A percentile compares a stretch with the other conserved stretches of the same genome.
Conservation (phyloP, 2,113 vertebrate genomes). For the Willisornis vidua region DNA sequence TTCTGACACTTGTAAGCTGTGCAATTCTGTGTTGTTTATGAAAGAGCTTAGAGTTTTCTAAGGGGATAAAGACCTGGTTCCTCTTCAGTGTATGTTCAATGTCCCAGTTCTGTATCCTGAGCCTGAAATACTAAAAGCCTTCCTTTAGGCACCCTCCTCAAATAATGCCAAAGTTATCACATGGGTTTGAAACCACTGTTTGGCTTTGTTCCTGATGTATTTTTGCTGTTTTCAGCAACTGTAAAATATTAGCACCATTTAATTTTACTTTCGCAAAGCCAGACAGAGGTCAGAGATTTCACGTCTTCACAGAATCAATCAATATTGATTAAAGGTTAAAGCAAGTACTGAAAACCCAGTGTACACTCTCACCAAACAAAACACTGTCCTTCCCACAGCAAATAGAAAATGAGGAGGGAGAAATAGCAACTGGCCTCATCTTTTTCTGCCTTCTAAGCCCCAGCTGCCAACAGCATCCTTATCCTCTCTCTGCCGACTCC, state of each 20-base stretch:
- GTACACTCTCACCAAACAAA: not conserved
- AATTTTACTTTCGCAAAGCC: not conserved
- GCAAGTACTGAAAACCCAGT: not conserved
- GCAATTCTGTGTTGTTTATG: not conserved
- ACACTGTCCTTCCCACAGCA: not conserved
- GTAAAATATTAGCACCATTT: not conserved
- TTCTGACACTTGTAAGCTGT: not conserved
- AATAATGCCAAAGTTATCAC: not conserved
- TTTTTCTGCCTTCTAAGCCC: not conserved
- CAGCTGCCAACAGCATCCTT: not conserved
- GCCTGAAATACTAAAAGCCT: not conserved
- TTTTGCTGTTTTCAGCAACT: not conserved
- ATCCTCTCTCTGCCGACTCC: not conserved
- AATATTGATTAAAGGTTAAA: slow-evolving; percentile 40
- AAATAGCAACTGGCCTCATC: not conserved
- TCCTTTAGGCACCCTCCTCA: not conserved
- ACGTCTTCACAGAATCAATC: not conserved
- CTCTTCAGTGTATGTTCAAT: not conserved
- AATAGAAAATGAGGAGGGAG: not conserved
- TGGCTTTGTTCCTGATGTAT: not conserved
- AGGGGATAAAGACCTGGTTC: not conserved
- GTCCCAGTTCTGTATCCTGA: not conserved
- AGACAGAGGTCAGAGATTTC: not conserved
- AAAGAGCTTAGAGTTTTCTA: not conserved
- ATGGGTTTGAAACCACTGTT: not conserved